Evolutionary conservation across 37 sponge, comb jelly and placozoan genomes (phyloP), one percentile per base, ranked within the genome.

Genomic region (Beroe forskalii): DNA sequence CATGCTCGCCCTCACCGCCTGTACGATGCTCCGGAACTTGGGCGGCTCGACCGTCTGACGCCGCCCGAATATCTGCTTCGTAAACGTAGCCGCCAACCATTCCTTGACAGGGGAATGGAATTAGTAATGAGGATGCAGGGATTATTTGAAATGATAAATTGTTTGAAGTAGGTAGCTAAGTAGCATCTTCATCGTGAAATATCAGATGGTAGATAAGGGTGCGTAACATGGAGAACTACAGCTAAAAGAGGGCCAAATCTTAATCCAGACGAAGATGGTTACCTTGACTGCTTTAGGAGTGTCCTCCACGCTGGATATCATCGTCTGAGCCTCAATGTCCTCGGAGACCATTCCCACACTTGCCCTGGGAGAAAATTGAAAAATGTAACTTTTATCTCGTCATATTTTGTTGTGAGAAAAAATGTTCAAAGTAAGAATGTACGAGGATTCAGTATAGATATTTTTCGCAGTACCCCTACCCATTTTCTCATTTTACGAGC

Each of bases 281-380:
- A 80, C 86, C 86, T 80, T 80, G 86, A 80, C 86, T 14, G 86
- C 86, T 80, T 80, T 80, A 43, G 86, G 86, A 44, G 86, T 80
- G 40, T 80, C 86, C 40, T 80, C 86, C 1, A 80, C 86, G 31
- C 86, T 80, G 30, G 86, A 80, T 35, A 80, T 80, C 86, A 80
- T 80, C 30, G 86, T 80, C 55, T 80, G 86, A 19, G 86, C 86
- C 35, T 80, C 86, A 27, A 80, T 80, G 55, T 80, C 86, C 35
- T 80, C 86, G 20, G 86, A 80, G n/a, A 80, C 86, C 86, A 80
- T 80, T 48, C 86, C 86, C 1, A 80, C 86, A 38, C 86, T 80
- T 3, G 86, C 86, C 55, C 86, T 80, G 55, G 55, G 55, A 17
- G 55, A 48, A n/a, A n/a, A n/a, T n/a, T n/a, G n/a, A n/a, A n/a